Conservation (phyloP, 2,797 vertebrate species). For the Sebastes variabilis region DNA sequence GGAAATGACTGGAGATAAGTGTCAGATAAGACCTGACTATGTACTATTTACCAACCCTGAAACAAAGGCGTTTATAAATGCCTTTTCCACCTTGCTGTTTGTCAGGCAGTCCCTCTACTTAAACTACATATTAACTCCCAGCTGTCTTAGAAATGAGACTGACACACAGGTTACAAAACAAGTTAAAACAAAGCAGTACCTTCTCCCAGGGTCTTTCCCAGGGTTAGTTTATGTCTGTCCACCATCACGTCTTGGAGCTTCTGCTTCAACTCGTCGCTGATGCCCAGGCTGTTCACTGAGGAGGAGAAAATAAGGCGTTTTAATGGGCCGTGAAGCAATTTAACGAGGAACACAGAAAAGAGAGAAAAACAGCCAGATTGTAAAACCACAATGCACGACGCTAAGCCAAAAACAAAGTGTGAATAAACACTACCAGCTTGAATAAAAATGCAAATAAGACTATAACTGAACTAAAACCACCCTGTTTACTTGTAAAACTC, state of each 20-base stretch:
- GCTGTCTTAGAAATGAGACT: neutral
- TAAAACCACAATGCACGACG: constrained; percentile 24
- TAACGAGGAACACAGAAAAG: constrained; percentile 18
- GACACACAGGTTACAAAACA: neutral
- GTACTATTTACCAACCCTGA: neutral
- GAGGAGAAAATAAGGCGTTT: constrained; percentile 20
- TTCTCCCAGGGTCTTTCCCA: constrained; percentile 94
- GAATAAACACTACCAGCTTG: constrained; percentile 7
- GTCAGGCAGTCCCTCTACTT: neutral
- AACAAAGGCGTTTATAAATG: neutral
- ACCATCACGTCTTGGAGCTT: constrained; percentile 94
- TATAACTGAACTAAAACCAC: neutral
- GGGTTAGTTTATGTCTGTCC: constrained; percentile 90
- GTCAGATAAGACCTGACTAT: neutral
- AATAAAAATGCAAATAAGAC: neutral
- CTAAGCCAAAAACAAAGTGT: constrained; percentile 17
- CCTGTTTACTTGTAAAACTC: neutral
- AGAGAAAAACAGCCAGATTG: constrained; percentile 15
- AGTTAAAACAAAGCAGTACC: constrained; percentile 70
- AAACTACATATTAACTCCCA: neutral
- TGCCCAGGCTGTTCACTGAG: constrained; percentile 91
- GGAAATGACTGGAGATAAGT: constrained; percentile 5
- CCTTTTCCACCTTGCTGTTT: neutral
- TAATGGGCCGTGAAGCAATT: constrained; percentile 6
- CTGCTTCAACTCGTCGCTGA: constrained; percentile 92